Evolutionary conservation across 2,797 vertebrate species (phyloP).

Genomic region (Myotis planiceps): DNA sequence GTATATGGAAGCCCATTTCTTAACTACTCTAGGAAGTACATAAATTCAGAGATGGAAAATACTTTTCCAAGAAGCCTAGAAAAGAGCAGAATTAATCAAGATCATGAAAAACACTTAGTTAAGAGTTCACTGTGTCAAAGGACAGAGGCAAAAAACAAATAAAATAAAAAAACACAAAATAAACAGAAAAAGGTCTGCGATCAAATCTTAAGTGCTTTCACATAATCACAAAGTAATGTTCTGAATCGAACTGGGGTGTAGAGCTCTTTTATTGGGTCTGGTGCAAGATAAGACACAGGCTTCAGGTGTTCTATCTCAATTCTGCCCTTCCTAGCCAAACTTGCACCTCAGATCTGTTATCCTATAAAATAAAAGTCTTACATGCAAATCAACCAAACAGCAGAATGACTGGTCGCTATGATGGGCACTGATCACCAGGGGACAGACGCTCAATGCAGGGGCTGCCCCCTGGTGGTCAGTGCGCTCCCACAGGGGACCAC

Average conservation of each 20-base stretch:
- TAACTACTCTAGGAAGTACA: not conserved
- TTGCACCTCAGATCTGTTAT: not conserved
- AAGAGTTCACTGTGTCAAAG: not conserved
- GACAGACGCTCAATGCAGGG: no score
- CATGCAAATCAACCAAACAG: no score
- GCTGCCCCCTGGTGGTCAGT: no score
- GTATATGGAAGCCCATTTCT: not conserved
- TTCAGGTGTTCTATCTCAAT: not conserved
- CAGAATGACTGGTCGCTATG: no score
- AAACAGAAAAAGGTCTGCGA: not conserved
- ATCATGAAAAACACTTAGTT: not conserved
- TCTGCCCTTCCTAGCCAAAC: not conserved
- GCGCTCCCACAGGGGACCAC: no score
- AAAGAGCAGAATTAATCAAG: not conserved
- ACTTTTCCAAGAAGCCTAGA: not conserved
- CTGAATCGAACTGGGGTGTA: not conserved
- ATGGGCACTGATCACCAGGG: no score
- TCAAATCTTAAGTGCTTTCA: conserved; percentile 24
- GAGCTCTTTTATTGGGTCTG: not conserved
- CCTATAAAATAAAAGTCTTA: no score
- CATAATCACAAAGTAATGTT: not conserved
- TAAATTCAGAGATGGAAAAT: not conserved
- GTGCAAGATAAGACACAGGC: not conserved
- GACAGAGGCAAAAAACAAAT: not conserved
- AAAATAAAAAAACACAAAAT: not conserved